Conservation (phyloP, 2,888 invertebrate species). For the Torymus tubicola region DNA sequence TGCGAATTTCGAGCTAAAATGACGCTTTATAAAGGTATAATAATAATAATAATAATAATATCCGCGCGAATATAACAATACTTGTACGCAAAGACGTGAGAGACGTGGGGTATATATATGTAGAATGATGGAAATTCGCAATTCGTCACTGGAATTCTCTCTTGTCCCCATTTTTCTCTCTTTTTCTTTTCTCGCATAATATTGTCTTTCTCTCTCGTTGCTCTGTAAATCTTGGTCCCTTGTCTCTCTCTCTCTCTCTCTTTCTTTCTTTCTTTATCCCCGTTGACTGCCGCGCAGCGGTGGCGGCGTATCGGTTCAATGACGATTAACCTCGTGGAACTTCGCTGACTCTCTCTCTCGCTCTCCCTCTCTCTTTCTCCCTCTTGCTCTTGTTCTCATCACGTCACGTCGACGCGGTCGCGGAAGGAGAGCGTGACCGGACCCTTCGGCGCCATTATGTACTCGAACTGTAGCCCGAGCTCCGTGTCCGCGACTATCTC, state of each 20-base stretch:
- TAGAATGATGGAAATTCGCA: conserved; percentile 1
- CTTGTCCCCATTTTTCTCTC: not conserved
- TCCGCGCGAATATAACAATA: not conserved
- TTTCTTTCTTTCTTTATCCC: not conserved
- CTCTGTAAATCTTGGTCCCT: too few species aligned
- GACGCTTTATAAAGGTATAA: conserved; percentile 11
- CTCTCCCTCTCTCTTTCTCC: not conserved
- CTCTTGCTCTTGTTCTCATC: conserved; percentile 44
- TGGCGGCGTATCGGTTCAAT: not conserved
- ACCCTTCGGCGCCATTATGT: conserved; percentile 86
- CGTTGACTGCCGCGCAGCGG: not conserved
- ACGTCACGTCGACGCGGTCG: conserved; percentile 68
- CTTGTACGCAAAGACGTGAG: not conserved
- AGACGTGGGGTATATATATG: not conserved
- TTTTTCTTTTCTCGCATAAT: not conserved
- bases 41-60: conserved; percentile 19
- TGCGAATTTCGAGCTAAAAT: conserved; percentile 36
- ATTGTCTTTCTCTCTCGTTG: not conserved
- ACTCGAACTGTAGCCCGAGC: conserved; percentile 88
- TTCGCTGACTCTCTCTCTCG: not conserved
- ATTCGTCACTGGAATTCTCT: conserved; percentile 9
- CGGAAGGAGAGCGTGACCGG: conserved; percentile 83
- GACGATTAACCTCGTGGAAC: too few species aligned
- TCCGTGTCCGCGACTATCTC: conserved; percentile 83
- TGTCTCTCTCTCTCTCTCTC: not conserved